Evolutionary conservation across 2,797 vertebrate genomes (phyloP), one percentile per base, ranked within the genome.

Genomic region (Novumbra hubbsi): DNA sequence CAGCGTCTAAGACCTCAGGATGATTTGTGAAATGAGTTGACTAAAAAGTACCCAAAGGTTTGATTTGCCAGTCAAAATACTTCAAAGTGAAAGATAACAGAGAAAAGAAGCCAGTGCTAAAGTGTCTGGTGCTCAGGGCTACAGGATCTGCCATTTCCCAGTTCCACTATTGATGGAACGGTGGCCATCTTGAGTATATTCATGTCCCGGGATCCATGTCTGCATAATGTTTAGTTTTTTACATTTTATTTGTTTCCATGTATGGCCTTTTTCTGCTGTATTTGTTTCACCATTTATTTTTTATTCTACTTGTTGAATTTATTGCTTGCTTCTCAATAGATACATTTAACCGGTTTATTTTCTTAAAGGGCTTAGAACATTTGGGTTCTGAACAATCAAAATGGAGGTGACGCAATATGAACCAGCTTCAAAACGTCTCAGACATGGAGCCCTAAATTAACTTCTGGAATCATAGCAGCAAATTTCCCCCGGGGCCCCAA

Each of bases 161-260:
- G 94, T 94, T 94, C 91, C 73, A 78, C 87, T 91, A 88, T 92
- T 91, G 86, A 88, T 90, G 81, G 52, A 55, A 55, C 85, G 80
- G 84, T 77, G 74, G 81, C 79, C 78, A 80, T 93, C 80, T 87
- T 83, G 83, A 72, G 48, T 89, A 87, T 89, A 90, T 85, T 87
- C 87, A 34, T 34, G 32, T 34, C 32, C 32, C 32, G 5, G 34
- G 2, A 5, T 38, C 34, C 8, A 4, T 38, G 34, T 38, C 8
- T 34, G 5, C 0, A 7, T 38, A 3, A 2, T 38, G 1, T 38
- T 38, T 38, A 38, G 5, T 38, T 4, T 38, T 38, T 5, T 38
- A 7, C 34, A 38, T 38, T 38, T 38, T 38, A 38, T 38, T 38
- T 38, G 1, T 38, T 38, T 38, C 34, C 8, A 38, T 38, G 34